A percentile compares a stretch with the other conserved stretches of the same genome.
Conservation (phyloP, 2,113 vertebrate genomes). For the Misgurnus anguillicaudatus region DNA sequence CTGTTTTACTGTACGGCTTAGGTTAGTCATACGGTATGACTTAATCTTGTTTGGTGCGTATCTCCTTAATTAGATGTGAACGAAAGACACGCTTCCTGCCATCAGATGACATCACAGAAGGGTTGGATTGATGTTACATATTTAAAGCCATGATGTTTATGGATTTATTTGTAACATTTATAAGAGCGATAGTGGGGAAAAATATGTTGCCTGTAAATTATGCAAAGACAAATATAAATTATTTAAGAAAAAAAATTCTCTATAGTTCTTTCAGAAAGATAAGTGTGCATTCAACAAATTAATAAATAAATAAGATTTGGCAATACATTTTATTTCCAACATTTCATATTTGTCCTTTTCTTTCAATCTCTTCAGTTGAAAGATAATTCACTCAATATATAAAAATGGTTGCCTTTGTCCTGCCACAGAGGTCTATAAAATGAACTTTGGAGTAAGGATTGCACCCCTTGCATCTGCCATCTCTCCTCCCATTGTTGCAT, state of each 20-base stretch:
- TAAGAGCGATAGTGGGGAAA: no score
- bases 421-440: conserved; percentile 62
- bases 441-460: conserved; percentile 73
- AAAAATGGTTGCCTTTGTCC: conserved; percentile 73
- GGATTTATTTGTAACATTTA: no score
- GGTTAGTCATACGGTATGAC: no score
- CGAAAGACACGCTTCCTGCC: not conserved
- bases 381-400: conserved; percentile 14
- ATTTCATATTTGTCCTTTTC: not conserved
- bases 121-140: not conserved
- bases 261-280: no score
- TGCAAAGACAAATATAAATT: no score
- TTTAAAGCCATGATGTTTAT: not conserved
- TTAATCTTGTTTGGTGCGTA: not conserved
- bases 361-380: not conserved
- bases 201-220: no score
- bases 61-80: no score
- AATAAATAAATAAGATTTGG: not conserved
- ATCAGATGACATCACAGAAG: not conserved
- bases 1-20: no score
- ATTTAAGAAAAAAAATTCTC: no score
- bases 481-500: conserved; percentile 35
- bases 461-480: conserved; percentile 49
- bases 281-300: no score
- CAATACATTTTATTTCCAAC: no score